phyloP scores from a whole-genome alignment of 2,113 vertebrate genomes.

The Sinosuthora webbiana region DNA sequence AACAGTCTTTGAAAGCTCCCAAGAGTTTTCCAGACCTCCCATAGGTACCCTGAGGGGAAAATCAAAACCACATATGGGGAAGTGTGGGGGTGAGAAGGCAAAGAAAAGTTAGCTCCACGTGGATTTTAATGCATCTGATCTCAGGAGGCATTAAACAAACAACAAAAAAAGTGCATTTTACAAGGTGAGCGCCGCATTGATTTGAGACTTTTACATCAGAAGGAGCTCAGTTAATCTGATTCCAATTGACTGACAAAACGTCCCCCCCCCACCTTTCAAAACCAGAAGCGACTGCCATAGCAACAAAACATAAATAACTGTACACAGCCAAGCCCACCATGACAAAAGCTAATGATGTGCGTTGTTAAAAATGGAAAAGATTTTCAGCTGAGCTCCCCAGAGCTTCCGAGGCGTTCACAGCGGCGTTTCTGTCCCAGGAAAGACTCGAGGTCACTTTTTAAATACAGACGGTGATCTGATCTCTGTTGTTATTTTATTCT shows the following conservation, averaged over 20 bases:
- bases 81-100: constrained; percentile 52
- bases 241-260: not conserved
- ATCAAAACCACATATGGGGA: constrained; percentile 54
- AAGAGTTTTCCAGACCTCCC: constrained; percentile 54
- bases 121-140: constrained; percentile 37
- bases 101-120: constrained; percentile 10
- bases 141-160: not conserved
- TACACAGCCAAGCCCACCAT: not conserved
- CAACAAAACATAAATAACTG: not conserved
- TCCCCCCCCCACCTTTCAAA: constrained; percentile 8
- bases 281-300: not conserved
- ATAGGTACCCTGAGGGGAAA: constrained; percentile 59
- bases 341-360: not conserved
- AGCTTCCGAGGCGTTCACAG: not conserved
- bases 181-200: constrained; percentile 3
- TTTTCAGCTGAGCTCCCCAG: not conserved
- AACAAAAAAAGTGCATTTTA: not conserved
- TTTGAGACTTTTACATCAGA: constrained; percentile 15
- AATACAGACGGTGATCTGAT: constrained; percentile 5
- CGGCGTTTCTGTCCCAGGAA: not conserved
- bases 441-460: constrained; percentile 11
- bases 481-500: constrained; percentile 48
- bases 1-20: constrained; percentile 48
- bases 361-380: not conserved
- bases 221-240: constrained; percentile 19